Conservation (phyloP, 2,113 vertebrate species). For the Labeo rohita region DNA sequence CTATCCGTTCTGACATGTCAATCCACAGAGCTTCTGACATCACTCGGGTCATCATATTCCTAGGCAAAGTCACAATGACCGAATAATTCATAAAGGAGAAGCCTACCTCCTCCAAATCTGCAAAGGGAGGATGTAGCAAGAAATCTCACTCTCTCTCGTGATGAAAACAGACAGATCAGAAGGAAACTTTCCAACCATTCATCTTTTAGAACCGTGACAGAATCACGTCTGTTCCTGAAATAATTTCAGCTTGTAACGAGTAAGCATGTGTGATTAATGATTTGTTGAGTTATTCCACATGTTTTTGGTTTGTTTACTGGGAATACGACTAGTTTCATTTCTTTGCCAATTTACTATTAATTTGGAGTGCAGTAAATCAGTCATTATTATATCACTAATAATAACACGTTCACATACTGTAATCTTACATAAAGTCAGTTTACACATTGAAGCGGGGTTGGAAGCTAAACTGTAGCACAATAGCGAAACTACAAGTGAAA, state of each 20-base stretch:
- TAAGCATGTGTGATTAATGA: not conserved
- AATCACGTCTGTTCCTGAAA: conserved; percentile 32
- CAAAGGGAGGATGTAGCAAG: conserved; percentile 9
- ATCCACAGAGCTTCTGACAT: conserved; percentile 8
- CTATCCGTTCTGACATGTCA: conserved; percentile 7
- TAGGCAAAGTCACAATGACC: conserved; percentile 22
- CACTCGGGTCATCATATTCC: not conserved
- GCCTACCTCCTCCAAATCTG: not conserved
- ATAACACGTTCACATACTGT: not conserved
- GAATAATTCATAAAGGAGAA: conserved; percentile 23
- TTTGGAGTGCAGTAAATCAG: not conserved
- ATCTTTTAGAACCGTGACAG: conserved; percentile 27
- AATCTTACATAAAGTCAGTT: not conserved
- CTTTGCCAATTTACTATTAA: not conserved
- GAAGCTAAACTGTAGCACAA: not conserved
- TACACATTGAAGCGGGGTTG: not conserved
- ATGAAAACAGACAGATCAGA: not conserved
- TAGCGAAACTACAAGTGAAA: too few species aligned
- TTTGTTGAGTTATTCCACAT: not conserved
- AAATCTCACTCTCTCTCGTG: not conserved
- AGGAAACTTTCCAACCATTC: conserved; percentile 27
- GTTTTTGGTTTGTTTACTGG: not conserved
- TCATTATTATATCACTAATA: not conserved
- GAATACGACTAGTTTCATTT: not conserved
- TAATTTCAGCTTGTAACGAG: conserved; percentile 36